A percentile compares a stretch with the other conserved stretches of the same genome.
phyloP scores from a whole-genome alignment of 2,888 invertebrate genomes.

The Pyrgus malvae region DNA sequence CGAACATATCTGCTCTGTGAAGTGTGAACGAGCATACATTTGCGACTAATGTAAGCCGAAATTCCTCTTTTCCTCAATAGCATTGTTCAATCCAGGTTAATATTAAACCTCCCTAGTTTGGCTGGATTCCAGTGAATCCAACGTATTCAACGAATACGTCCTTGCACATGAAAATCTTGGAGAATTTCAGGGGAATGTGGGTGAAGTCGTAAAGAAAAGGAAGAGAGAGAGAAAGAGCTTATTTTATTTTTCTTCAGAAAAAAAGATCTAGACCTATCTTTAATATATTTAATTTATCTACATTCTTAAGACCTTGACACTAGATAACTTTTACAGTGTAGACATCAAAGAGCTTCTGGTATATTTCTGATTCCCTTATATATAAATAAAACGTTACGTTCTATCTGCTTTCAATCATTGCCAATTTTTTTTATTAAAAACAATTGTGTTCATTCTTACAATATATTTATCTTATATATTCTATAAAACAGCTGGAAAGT shows the following conservation, averaged over 20 bases:
- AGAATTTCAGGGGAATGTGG: not conserved
- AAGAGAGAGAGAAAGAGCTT: no score
- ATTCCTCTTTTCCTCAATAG: slow-evolving; percentile 5
- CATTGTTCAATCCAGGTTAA: slow-evolving; percentile 13
- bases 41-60: slow-evolving; percentile 6
- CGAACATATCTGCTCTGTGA: slow-evolving; percentile 6
- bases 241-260: not conserved
- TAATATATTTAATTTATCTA: not conserved
- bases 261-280: no score
- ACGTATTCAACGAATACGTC: not conserved
- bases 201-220: not conserved
- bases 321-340: no score
- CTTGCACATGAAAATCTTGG: not conserved
- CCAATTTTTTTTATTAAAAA: no score
- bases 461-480: not conserved
- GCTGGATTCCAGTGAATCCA: slow-evolving; percentile 12
- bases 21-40: slow-evolving; percentile 11
- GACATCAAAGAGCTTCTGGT: no score
- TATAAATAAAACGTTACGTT: no score
- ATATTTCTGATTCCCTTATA: no score
- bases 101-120: not conserved
- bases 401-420: no score
- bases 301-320: no score
- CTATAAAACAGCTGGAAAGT: not conserved
- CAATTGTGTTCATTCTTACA: no score